Conservation (phyloP, 1,140 invertebrate species). For the Lysiphlebus fabarum region DNA sequence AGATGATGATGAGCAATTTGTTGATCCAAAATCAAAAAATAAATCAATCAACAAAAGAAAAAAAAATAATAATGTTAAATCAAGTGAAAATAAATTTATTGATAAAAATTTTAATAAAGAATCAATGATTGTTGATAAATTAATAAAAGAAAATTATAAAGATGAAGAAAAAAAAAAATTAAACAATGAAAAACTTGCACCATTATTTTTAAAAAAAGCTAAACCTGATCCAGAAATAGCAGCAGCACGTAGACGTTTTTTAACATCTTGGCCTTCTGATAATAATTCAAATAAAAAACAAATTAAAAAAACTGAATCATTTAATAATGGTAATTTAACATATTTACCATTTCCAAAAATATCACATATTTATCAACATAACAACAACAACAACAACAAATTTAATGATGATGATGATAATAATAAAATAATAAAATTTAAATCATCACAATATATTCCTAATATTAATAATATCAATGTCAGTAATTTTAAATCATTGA, state of each 20-base stretch:
- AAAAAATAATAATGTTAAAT: not conserved
- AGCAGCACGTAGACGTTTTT: conserved; percentile 37
- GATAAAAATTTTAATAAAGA: not conserved
- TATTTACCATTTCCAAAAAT: conserved; percentile 43
- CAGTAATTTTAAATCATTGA: conserved; percentile 26
- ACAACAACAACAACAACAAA: too few species aligned
- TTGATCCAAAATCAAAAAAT: not conserved
- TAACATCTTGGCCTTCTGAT: conserved; percentile 41
- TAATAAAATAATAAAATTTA: conserved; percentile 5
- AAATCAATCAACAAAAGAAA: not conserved
- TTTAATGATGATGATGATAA: too few species aligned
- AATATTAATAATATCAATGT: conserved; percentile 20
- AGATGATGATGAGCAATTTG: not conserved
- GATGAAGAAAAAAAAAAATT: conserved; percentile 6
- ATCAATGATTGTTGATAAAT: not conserved
- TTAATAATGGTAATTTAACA: conserved; percentile 5
- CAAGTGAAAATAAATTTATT: not conserved
- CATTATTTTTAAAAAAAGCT: conserved; percentile 47
- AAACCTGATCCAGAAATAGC: conserved; percentile 40
- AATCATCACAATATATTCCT: conserved; percentile 26
- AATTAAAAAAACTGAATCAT: conserved; percentile 14
- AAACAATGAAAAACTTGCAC: conserved; percentile 44
- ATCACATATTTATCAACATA: conserved; percentile 45
- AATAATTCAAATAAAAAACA: conserved; percentile 27
- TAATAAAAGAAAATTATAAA: not conserved